Percentiles rank a stretch among this genome's conserved stretches.
Conservation (phyloP, 2,888 invertebrate species). For the Osmoderma eremita region DNA sequence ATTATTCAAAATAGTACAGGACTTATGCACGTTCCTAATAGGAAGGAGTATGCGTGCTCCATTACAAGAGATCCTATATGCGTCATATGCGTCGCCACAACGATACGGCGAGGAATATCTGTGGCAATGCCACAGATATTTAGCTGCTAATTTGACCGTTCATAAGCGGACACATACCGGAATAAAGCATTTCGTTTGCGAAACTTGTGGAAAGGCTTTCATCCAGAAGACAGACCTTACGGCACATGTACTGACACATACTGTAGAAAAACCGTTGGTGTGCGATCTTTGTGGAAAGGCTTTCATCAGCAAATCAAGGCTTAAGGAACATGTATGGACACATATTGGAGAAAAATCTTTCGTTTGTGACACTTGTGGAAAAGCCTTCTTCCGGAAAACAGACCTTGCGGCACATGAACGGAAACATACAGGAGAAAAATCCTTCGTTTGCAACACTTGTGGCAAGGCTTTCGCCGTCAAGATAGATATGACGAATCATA, state of each 20-base stretch:
- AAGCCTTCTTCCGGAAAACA: conserved; percentile 66
- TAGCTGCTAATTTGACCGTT: too few species aligned
- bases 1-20: too few species aligned
- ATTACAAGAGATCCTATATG: too few species aligned
- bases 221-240: conserved; percentile 42
- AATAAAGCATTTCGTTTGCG: conserved; percentile 42
- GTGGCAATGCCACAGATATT: too few species aligned
- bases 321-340: conserved; percentile 63
- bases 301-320: conserved; percentile 50
- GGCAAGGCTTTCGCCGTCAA: too few species aligned
- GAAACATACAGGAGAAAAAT: conserved; percentile 45
- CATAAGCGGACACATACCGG: conserved; percentile 44
- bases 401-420: conserved; percentile 63
- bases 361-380: conserved; percentile 66
- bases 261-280: conserved; percentile 48
- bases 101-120: too few species aligned
- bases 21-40: too few species aligned
- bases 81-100: too few species aligned
- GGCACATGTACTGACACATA: conserved; percentile 44
- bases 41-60: too few species aligned
- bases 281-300: conserved; percentile 53
- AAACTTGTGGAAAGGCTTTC: conserved; percentile 44
- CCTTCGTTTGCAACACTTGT: too few species aligned
- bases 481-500: too few species aligned
- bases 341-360: conserved; percentile 67